phyloP scores from a whole-genome alignment of 35 echinoderm and acorn worm genomes.

The Antedon bifida region DNA sequence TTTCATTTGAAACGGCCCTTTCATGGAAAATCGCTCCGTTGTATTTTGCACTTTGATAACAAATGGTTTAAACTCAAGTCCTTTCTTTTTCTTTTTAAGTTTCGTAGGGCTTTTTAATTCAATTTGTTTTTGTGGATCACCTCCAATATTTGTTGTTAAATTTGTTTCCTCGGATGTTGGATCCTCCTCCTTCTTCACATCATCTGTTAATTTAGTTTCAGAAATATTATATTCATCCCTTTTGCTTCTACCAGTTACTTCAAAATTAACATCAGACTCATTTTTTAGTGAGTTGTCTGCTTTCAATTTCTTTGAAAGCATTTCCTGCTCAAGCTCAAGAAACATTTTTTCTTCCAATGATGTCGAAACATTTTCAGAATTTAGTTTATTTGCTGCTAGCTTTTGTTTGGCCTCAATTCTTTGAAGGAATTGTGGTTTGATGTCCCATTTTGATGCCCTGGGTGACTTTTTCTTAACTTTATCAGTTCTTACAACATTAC shows the following conservation, averaged over 20 bases:
- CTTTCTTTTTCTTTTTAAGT: not conserved
- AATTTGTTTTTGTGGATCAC: not conserved
- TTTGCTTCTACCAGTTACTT: not conserved
- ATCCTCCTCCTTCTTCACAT: not conserved
- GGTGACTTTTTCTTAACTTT: not conserved
- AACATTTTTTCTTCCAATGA: not conserved
- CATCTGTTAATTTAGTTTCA: not conserved
- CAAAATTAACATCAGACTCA: not conserved
- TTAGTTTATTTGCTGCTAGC: not conserved
- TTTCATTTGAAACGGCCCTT: not conserved
- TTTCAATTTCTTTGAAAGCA: not conserved
- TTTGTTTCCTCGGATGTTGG: not conserved
- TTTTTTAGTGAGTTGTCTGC: not conserved
- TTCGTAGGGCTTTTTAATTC: not conserved
- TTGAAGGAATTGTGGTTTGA: not conserved
- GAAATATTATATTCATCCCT: not conserved
- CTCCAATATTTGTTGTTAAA: not conserved
- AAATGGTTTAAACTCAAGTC: not conserved
- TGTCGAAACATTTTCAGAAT: not conserved
- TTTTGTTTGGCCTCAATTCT: not conserved
- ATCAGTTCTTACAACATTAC: not conserved
- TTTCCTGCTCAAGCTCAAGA: not conserved
- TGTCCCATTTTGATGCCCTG: not conserved
- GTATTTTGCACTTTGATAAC: not conserved
- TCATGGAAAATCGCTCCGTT: not conserved